A percentile compares a stretch with the other conserved stretches of the same genome.
Conservation (phyloP, 92 coral and sea anemone species). For the Plumapathes pennacea region DNA sequence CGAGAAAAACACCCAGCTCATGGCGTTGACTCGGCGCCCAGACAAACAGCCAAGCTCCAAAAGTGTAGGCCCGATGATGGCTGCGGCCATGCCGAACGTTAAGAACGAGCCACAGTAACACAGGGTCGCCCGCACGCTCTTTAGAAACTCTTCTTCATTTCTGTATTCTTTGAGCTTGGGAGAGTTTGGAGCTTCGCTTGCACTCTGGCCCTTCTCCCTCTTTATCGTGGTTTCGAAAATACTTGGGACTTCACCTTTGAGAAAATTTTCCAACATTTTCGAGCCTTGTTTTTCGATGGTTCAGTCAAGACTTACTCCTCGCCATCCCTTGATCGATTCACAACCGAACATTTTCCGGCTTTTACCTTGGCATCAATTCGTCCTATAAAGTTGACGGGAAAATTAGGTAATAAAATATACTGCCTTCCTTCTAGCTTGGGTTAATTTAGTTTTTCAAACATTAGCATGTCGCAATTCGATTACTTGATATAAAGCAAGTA, state of each 20-base stretch:
- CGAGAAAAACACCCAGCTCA: conserved; percentile 91
- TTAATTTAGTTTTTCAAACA: no score
- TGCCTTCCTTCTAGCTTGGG: no score
- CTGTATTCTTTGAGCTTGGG: conserved; percentile 65
- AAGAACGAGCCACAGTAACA: conserved; percentile 95
- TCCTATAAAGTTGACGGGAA: no score
- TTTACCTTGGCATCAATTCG: no score
- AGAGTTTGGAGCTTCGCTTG: conserved; percentile 30
- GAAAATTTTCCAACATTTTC: conserved; percentile 81
- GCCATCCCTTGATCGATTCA: no score
- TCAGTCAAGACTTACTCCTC: no score
- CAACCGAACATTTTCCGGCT: no score
- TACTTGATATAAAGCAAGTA: no score
- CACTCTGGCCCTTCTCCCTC: conserved; percentile 62
- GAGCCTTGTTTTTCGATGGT: no score
- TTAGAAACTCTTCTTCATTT: conserved; percentile 90
- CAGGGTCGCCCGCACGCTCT: conserved; percentile 70
- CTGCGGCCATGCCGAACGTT: conserved; percentile 95
- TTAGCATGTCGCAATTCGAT: no score
- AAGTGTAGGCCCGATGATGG: conserved; percentile 95
- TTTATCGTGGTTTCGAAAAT: conserved; percentile 86
- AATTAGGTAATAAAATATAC: no score
- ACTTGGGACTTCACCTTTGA: conserved; percentile 94
- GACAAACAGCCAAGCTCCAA: conserved; percentile 92
- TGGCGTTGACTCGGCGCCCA: conserved; percentile 63